phyloP scores from a whole-genome alignment of 2,888 invertebrate genomes.

The Cryptus armator region DNA sequence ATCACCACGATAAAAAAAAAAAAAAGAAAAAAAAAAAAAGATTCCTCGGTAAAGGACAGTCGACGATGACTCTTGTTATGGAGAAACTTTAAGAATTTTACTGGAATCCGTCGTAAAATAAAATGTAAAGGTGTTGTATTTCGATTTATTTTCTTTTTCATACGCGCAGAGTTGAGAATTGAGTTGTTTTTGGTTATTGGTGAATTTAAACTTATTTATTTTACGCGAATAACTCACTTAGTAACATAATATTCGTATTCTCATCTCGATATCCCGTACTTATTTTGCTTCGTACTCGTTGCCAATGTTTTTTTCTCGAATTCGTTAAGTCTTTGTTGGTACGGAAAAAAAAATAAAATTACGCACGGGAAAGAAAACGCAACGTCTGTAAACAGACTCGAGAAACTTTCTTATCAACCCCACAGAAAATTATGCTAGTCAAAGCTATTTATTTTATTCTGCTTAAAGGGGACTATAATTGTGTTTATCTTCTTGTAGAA shows the following conservation, averaged over 20 bases:
- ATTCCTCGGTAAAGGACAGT: neutral
- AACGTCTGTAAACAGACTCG: neutral
- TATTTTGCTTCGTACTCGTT: neutral
- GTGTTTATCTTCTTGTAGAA: neutral
- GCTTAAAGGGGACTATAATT: neutral
- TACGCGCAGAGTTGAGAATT: neutral
- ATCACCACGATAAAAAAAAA: constrained; percentile 12
- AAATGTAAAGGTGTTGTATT: neutral
- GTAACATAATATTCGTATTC: neutral
- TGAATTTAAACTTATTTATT: too few species aligned
- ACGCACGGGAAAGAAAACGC: neutral
- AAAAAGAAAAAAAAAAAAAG: constrained; percentile 19
- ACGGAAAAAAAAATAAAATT: neutral
- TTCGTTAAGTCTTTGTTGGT: neutral
- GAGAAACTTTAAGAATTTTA: neutral
- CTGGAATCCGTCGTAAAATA: neutral
- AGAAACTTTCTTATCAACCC: neutral
- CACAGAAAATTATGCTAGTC: neutral
- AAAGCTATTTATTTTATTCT: neutral
- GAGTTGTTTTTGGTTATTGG: too few species aligned
- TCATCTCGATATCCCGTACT: neutral
- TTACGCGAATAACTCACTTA: neutral
- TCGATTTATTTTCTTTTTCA: neutral
- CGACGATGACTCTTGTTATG: neutral
- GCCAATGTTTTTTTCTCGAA: neutral